These are phyloP conservation scores for Microctenopoma lineatum DNA, from an alignment of 2,797 vertebrate genomes.

Conservation along the genomic window DNA sequence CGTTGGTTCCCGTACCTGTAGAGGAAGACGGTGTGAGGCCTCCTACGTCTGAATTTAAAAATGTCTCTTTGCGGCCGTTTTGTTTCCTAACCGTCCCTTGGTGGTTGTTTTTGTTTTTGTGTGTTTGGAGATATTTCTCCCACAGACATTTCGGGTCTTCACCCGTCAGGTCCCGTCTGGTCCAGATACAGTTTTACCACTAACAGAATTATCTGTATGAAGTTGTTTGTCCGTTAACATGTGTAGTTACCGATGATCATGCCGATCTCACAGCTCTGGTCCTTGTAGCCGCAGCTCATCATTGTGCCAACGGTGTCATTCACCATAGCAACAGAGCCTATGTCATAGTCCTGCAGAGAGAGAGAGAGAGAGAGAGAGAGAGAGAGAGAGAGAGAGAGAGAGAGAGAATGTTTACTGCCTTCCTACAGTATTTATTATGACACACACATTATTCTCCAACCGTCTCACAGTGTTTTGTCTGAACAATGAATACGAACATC, in stretches of 20 bases:
- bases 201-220: neutral
- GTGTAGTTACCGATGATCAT: conserved; percentile 83
- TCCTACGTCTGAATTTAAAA: too few relatives aligned
- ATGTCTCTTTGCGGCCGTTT: neutral
- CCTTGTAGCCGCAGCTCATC: conserved; percentile 84
- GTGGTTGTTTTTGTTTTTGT: neutral
- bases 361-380: neutral
- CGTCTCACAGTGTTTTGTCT: neutral
- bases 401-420: conserved; percentile 9
- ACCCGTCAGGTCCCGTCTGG: too few relatives aligned
- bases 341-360: conserved; percentile 71
- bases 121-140: too few relatives aligned
- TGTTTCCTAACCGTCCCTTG: neutral
- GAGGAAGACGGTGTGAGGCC: neutral
- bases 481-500: too few relatives aligned
- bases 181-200: too few relatives aligned
- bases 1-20: conserved; percentile 86
- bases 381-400: conserved; percentile 1
- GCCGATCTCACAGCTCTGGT: conserved; percentile 84
- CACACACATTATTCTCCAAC: neutral
- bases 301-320: conserved; percentile 89
- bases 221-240: neutral
- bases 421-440: conserved; percentile 25
- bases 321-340: conserved; percentile 86
- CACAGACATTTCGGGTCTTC: too few relatives aligned